Conservation (phyloP, 2,888 invertebrate genomes). For the Glyphotaelius pellucidus region DNA sequence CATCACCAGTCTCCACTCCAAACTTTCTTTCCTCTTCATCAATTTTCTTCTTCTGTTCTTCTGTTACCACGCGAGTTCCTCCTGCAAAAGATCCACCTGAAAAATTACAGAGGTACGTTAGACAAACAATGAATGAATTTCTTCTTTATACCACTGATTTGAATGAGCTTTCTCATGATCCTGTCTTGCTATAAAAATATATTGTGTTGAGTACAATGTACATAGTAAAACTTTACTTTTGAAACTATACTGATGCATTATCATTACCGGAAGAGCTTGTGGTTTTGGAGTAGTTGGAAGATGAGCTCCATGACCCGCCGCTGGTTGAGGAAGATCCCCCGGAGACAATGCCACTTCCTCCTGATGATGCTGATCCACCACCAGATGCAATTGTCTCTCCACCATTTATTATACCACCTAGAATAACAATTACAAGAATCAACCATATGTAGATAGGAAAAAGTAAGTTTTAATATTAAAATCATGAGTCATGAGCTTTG, state of each 20-base stretch:
- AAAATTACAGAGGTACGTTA: neutral
- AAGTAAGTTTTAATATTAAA: neutral
- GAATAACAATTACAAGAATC: neutral
- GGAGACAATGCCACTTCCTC: neutral
- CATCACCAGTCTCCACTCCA: slow-evolving; percentile 72
- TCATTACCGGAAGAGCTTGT: slow-evolving; percentile 22
- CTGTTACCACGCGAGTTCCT: slow-evolving; percentile 68
- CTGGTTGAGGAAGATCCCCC: neutral
- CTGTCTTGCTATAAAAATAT: neutral
- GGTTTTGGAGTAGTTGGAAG: slow-evolving; percentile 24
- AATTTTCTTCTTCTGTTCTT: slow-evolving; percentile 71
- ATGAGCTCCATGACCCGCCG: slow-evolving; percentile 24
- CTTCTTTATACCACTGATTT: neutral
- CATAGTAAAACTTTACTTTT: neutral
- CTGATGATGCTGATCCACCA: neutral
- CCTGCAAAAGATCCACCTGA: neutral
- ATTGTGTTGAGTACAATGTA: neutral
- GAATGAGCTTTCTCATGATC: neutral
- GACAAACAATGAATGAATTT: neutral
- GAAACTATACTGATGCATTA: neutral
- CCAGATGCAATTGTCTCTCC: slow-evolving; percentile 28
- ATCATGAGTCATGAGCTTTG: neutral
- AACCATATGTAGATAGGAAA: neutral
- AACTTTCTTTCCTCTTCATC: slow-evolving; percentile 70
- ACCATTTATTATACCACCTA: slow-evolving; percentile 48